Conservation (phyloP, 1,140 invertebrate species). For the Liolophura sinensis region DNA sequence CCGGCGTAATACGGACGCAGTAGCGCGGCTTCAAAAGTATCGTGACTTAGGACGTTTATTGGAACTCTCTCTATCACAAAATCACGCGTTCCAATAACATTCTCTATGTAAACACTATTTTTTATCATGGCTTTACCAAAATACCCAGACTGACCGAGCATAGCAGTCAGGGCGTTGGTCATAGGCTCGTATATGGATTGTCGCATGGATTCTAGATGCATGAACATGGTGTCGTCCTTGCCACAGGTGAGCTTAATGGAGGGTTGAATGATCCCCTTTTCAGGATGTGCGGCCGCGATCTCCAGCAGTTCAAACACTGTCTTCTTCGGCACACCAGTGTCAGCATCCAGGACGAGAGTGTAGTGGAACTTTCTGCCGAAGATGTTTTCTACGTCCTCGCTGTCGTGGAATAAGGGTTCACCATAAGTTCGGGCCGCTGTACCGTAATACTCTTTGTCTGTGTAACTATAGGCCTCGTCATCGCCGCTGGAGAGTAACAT, state of each 20-base stretch:
- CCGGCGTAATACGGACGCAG: constrained; percentile 42
- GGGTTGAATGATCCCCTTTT: constrained; percentile 49
- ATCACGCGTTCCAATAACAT: constrained; percentile 41
- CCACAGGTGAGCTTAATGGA: constrained; percentile 42
- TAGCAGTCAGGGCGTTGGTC: constrained; percentile 43
- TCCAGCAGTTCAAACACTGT: constrained; percentile 35
- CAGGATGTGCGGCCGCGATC: constrained; percentile 49
- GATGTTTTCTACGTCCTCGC: constrained; percentile 43
- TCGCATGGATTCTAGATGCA: constrained; percentile 45
- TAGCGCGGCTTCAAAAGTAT: constrained; percentile 49
- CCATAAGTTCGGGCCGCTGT: constrained; percentile 30
- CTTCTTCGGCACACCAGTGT: constrained; percentile 40
- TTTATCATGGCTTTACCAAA: constrained; percentile 50
- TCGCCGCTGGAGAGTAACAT: constrained; percentile 49
- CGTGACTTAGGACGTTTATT: constrained; percentile 53
- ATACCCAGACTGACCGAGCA: constrained; percentile 45
- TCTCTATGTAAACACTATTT: constrained; percentile 47
- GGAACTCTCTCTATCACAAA: constrained; percentile 48
- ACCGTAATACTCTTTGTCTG: constrained; percentile 39
- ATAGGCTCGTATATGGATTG: constrained; percentile 47
- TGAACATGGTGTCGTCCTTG: constrained; percentile 43
- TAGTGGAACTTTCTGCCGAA: constrained; percentile 43
- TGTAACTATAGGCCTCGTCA: constrained; percentile 40
- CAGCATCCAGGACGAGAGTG: constrained; percentile 48
- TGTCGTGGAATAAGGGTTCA: constrained; percentile 40